phyloP scores from a whole-genome alignment of 2,888 invertebrate species.

The Chloroclystis v-ata region DNA sequence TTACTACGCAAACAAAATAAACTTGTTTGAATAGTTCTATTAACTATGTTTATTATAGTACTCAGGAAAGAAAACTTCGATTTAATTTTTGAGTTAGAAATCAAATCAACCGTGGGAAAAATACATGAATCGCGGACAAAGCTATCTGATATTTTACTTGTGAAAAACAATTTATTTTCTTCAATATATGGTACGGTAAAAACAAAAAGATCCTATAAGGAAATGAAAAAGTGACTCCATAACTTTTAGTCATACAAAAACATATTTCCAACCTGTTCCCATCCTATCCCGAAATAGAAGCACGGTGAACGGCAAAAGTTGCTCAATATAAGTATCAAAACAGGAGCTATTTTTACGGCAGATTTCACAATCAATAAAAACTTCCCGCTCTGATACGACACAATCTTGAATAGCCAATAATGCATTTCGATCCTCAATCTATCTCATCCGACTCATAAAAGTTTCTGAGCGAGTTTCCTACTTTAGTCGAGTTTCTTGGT shows the following conservation, averaged over 20 bases:
- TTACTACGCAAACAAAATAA: too few species aligned
- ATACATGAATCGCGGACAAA: too few species aligned
- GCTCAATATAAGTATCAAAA: conserved; percentile 14
- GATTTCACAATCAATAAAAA: conserved; percentile 32
- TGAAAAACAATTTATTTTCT: too few species aligned
- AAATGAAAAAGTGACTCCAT: background rate
- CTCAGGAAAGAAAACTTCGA: too few species aligned
- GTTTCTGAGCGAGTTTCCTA: conserved; percentile 46
- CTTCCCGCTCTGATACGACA: conserved; percentile 41
- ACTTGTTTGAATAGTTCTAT: too few species aligned
- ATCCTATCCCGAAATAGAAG: conserved; percentile 7
- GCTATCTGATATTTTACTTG: too few species aligned
- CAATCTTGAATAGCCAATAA: conserved; percentile 66
- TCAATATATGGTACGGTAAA: background rate
- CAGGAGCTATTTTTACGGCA: conserved; percentile 28
- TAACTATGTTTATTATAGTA: too few species aligned
- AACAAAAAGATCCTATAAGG: background rate
- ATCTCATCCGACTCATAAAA: conserved; percentile 67
- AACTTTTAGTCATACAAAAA: conserved; percentile 4
- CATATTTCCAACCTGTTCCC: conserved; percentile 2
- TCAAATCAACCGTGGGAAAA: too few species aligned
- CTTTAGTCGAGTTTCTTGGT: conserved; percentile 52
- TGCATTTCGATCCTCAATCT: conserved; percentile 61
- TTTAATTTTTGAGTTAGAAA: too few species aligned
- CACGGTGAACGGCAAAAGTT: conserved; percentile 1